Conservation (phyloP, 2,113 vertebrate species). For the Calonectris borealis region DNA sequence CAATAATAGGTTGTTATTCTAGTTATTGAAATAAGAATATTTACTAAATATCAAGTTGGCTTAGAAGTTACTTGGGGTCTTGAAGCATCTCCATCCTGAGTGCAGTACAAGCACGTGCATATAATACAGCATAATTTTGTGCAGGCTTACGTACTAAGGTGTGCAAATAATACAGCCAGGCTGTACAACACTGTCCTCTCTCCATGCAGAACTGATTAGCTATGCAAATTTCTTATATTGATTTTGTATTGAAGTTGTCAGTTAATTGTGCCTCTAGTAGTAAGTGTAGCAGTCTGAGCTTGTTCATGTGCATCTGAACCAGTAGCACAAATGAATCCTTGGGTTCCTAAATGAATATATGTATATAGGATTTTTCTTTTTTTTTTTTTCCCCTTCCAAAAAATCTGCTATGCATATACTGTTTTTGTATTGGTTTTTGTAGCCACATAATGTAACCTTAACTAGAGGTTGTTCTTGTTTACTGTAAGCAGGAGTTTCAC, state of each 20-base stretch:
- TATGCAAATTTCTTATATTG: neutral
- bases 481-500: neutral
- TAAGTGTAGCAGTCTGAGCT: neutral
- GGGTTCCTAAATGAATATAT: neutral
- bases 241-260: neutral
- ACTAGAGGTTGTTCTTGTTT: neutral
- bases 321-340: neutral
- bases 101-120: neutral
- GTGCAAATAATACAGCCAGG: neutral
- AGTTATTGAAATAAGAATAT: neutral
- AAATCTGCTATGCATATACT: neutral
- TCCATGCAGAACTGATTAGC: neutral
- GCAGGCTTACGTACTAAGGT: neutral
- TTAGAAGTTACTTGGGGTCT: neutral
- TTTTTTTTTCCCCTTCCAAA: neutral
- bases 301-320: neutral
- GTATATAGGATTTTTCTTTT: neutral
- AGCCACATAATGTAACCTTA: neutral
- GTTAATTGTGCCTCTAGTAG: neutral
- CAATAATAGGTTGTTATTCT: neutral
- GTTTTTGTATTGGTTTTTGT: neutral
- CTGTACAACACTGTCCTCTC: neutral
- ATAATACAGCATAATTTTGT: neutral
- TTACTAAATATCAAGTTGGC: neutral
- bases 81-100: neutral